Conservation (phyloP, 1,140 invertebrate species). For the Diorhabda elongata region DNA sequence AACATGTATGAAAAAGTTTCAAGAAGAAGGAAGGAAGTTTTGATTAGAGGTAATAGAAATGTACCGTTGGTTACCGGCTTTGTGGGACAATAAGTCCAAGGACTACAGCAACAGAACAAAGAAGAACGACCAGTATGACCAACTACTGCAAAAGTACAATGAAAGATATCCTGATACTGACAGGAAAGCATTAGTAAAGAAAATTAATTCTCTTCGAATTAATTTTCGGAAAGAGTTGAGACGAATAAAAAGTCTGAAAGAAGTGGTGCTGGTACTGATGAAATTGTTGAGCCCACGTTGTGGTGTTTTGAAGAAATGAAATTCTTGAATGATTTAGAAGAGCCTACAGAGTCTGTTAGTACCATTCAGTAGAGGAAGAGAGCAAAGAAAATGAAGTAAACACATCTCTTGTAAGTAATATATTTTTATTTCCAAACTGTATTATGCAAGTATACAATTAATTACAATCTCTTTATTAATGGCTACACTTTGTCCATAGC, state of each 20-base stretch:
- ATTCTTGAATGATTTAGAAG: neutral
- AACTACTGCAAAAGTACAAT: neutral
- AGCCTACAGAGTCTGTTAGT: neutral
- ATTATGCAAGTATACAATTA: neutral
- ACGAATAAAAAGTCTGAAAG: neutral
- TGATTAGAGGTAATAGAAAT: too few relatives aligned
- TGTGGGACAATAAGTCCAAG: neutral
- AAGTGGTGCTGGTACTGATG: neutral
- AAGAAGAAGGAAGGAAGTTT: too few relatives aligned
- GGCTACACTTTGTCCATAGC: neutral
- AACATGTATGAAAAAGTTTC: too few relatives aligned
- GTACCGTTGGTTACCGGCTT: neutral
- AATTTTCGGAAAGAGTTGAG: slow-evolving; percentile 5
- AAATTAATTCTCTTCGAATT: neutral
- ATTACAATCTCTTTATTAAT: neutral
- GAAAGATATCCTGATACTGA: neutral
- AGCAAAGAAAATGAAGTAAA: neutral
- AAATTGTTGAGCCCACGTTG: neutral
- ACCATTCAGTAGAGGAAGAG: neutral
- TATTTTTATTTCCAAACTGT: neutral
- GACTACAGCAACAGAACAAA: neutral
- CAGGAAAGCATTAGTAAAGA: neutral
- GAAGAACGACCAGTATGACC: neutral
- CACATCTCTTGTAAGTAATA: neutral
- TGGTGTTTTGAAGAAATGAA: slow-evolving; percentile 1